Evolutionary conservation across 2,888 invertebrate species (phyloP), one percentile per base, ranked within the genome.

Genomic region (Epirrita christyi): DNA sequence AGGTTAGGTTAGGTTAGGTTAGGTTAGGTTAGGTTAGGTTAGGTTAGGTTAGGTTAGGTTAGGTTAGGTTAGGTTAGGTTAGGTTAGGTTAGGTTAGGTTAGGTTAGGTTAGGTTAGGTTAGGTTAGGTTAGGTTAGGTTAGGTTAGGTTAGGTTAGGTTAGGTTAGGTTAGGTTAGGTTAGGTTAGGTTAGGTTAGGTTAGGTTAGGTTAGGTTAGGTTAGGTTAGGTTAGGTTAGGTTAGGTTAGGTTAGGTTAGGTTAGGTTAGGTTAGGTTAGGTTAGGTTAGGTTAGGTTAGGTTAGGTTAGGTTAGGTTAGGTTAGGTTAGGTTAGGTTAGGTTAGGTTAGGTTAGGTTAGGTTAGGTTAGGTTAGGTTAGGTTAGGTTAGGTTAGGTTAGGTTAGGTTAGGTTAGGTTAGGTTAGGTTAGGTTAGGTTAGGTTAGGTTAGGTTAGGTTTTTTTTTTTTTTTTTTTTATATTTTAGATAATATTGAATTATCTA

Each of bases 271-370:
- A 55, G 55, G 55, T 49, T 55, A 55, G 55, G 55, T 43, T 49
- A 55, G 55, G 55, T 55, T 55, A 55, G 55, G 55, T 49, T 55
- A 49, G 49, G 49, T 49, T 49, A 49, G 55, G 55, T 55, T 55
- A 55, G 49, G 45, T 49, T 49, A 49, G 55, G 43, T 55, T 49
- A 49, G 55, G 49, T 28, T 28, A 28, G 28, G 28, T 28, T 28
- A 28, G 28, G 28, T 28, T 28, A 28, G 66, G 62, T 67, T 63
- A 63, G 64, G 63, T 64, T 61, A 63, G 66, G 61, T 66, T 59
- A 61, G 64, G 63, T 61, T 58, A 59, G 63, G 59, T 28, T 28
- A 28, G 28, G 28, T 28, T 28, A 61, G 61, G 64, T 61, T 64
- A 61, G 61, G 64, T 61, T 63, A 61, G 59, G 59, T 55, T 55